Evolutionary conservation across 2,113 vertebrate species (phyloP).

Genomic region (Poeciliopsis occidentalis): DNA sequence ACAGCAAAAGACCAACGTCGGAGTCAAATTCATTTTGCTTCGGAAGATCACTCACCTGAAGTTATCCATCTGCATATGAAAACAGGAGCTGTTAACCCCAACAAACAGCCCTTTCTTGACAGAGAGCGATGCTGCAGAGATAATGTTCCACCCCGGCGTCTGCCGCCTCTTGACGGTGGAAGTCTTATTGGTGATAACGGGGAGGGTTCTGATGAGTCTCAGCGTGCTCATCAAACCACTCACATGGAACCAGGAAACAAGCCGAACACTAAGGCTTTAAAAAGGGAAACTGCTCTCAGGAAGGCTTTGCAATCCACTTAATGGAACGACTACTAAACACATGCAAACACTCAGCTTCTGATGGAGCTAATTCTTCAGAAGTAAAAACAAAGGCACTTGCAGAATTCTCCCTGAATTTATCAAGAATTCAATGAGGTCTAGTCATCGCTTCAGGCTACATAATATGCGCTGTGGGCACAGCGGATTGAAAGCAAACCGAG

Average conservation of each 20-base stretch:
- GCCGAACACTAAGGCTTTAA: constrained; percentile 48
- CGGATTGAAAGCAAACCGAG: constrained; percentile 1
- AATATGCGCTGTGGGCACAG: constrained; percentile 17
- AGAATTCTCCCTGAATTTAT: constrained; percentile 4
- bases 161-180: constrained; percentile 4
- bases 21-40: neutral
- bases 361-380: constrained; percentile 31
- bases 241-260: constrained; percentile 34
- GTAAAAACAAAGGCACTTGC: constrained; percentile 26
- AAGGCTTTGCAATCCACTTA: constrained; percentile 52
- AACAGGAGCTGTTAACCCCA: neutral
- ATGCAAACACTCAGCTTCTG: neutral
- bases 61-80: neutral
- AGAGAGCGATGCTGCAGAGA: constrained; percentile 13
- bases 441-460: constrained; percentile 19
- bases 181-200: constrained; percentile 17
- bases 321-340: constrained; percentile 44
- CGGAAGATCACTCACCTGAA: neutral
- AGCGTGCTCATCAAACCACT: constrained; percentile 50
- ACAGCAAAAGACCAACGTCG: too few species aligned
- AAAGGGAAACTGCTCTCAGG: constrained; percentile 46
- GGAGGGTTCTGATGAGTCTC: constrained; percentile 28
- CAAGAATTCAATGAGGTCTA: constrained; percentile 23
- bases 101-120: constrained; percentile 17
- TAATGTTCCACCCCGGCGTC: constrained; percentile 27